Percentiles rank a stretch among this genome's conserved stretches.
Evolutionary conservation across 2,888 invertebrate genomes (phyloP).

Genomic region (Drosophila ezoana): DNA sequence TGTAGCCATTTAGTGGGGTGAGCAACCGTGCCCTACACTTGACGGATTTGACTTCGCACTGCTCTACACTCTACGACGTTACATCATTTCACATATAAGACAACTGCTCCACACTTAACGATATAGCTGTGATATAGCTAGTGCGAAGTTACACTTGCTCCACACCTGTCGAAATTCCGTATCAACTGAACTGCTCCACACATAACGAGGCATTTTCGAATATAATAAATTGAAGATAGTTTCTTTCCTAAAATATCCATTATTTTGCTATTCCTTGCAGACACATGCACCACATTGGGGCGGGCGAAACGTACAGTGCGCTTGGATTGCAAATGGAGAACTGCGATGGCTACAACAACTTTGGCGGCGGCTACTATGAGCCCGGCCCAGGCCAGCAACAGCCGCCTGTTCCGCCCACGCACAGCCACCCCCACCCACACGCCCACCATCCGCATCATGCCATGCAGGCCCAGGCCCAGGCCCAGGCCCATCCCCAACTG

Average conservation of each 20-base stretch:
- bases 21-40: background rate
- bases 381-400: conserved; percentile 79
- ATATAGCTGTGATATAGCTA: background rate
- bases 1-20: background rate
- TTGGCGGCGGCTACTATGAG: conserved; percentile 76
- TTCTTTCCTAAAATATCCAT: background rate
- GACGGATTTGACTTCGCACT: background rate
- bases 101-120: conserved; percentile 15
- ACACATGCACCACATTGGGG: conserved; percentile 74
- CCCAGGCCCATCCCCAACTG: conserved; percentile 84
- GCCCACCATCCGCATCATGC: conserved; percentile 86
- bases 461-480: conserved; percentile 86
- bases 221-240: no score
- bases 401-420: conserved; percentile 85
- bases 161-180: background rate
- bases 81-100: background rate
- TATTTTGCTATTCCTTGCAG: conserved; percentile 20
- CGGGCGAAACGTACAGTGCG: conserved; percentile 74
- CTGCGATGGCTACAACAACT: conserved; percentile 80
- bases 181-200: conserved; percentile 8
- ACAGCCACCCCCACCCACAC: conserved; percentile 86
- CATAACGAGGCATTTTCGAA: background rate
- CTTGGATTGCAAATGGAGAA: conserved; percentile 83
- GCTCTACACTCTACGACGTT: background rate
- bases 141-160: background rate